Base-by-base conservation (phyloP, 1,140 invertebrate species). In the Leptopilina clavipes region DNA sequence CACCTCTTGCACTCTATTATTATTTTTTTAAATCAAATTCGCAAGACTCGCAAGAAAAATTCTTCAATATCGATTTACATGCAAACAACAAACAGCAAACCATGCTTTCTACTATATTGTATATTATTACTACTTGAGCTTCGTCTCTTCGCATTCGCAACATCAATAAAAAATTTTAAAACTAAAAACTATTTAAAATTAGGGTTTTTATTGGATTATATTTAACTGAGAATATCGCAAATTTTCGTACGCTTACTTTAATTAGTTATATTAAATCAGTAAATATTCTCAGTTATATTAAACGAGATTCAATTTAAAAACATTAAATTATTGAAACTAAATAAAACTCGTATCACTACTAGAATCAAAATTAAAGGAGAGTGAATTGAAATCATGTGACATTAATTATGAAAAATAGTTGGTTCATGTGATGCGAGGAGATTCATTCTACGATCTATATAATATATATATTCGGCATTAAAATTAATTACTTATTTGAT, bases 71-170 rank as follows among this genome's bases (percentile, higher is more conserved):
- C 11, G 59, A 65, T 65, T 65, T 65, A 31, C 59, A 65, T 65
- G 59, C 59, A 65, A 65, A 65, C 59, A 65, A 65, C 59, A 65
- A 59, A 48, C 45, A 48, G 45, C 9, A 48, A 54, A 65, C 59
- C 59, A 65, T 65, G 59, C 59, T 65, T 65, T 65, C 59, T 65
- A 65, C 59, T 65, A 65, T n/a, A 65, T 40, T 8, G 12, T 65
- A 65, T 65, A 65, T 65, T 65, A 65, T 65, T 65, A 65, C 59
- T 65, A 65, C 59, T 65, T 65, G 59, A 65, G 59, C 59, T 25
- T 65, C 22, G 59, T 65, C 59, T 31, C 59, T 31, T 65, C 59
- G 59, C 59, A 65, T 65, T 65, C 59, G 59, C 25, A 65, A 65
- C 59, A 25, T 22, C 25, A 59, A 3, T 25, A 22, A 56, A 56